Conservation (phyloP, 2,888 invertebrate genomes). For the Stictocephala bisonia region DNA sequence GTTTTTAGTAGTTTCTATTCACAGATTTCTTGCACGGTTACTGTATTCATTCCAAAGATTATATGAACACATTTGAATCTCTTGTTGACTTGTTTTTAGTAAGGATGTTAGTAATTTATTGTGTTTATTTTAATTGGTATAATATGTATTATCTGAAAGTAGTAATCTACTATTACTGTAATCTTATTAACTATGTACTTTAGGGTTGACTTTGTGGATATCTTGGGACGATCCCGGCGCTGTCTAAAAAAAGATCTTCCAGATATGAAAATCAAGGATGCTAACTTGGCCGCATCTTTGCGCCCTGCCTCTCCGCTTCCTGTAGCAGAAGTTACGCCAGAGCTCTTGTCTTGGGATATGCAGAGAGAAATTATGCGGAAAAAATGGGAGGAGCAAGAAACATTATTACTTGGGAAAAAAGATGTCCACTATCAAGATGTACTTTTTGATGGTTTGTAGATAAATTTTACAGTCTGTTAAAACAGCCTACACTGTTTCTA, state of each 20-base stretch:
- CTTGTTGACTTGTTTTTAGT: too few relatives aligned
- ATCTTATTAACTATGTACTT: constrained; percentile 53
- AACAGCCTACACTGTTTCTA: too few relatives aligned
- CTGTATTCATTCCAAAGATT: too few relatives aligned
- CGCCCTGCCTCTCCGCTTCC: constrained; percentile 29
- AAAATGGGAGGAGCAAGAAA: constrained; percentile 90
- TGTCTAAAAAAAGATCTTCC: constrained; percentile 83
- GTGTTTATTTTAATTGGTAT: too few relatives aligned
- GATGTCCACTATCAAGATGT: constrained; percentile 94
- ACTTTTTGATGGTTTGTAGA: constrained; percentile 79
- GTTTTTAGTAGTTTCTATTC: too few relatives aligned
- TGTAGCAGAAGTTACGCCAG: constrained; percentile 49
- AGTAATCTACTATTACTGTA: too few relatives aligned
- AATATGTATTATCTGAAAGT: too few relatives aligned
- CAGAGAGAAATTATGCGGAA: constrained; percentile 78
- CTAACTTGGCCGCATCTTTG: constrained; percentile 58
- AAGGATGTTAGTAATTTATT: too few relatives aligned
- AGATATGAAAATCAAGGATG: constrained; percentile 74
- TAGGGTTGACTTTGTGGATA: constrained; percentile 91
- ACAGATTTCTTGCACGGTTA: too few relatives aligned
- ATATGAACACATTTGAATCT: too few relatives aligned
- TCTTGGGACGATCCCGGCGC: constrained; percentile 86
- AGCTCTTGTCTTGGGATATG: constrained; percentile 68
- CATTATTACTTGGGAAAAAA: constrained; percentile 75
- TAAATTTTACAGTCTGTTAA: too few relatives aligned